Evolutionary conservation across 2,797 vertebrate species (phyloP), one percentile per base, ranked within the genome.

Genomic region (Presbytis comata): DNA sequence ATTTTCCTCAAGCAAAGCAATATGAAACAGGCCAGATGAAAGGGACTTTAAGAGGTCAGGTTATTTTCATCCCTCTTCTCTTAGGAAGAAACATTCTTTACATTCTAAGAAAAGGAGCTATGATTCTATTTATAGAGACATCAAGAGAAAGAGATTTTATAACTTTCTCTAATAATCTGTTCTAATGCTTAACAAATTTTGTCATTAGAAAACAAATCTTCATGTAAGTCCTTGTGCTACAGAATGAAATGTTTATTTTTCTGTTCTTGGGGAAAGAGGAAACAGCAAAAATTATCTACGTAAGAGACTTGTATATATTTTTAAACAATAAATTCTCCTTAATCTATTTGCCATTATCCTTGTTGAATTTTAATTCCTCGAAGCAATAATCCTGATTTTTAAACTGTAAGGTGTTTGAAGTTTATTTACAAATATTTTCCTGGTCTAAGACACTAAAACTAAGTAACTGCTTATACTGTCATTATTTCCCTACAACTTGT

Each of bases 191-290:
- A 85, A 92, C 61, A 92, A 84, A 83, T 79, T 82, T 79, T 87
- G 57, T 81, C 93, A 22, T 90, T 39, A 93, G 46, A 95, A 97
- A 92, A 64, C 82, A 16, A 95, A 41, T 78, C 81, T 94, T 87
- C 17, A 22, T 78, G 85, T 89, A 95, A 89, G 2, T 94, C 10
- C 11, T 50, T 82, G 75, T 55, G 61, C 16, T 84, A 55, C 8
- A 90, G 22, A 88, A 96, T 78, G 33, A 76, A 81, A 75, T 36
- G 1, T 74, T 55, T 96, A 44, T 95, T 84, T 28, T 80, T 39
- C 44, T 93, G 0, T 75, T 90, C 72, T 82, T 6, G 12, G 9
- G 17, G 44, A 96, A 13, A 96, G 59, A 21, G 10, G 92, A 95
- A 95, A 74, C 1, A 44, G 55, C 4, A 59, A 28, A 53, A 5